Evolutionary conservation across 2,888 invertebrate species (phyloP), one percentile per base, ranked within the genome.

Genomic region (Drosophila maculinotata): DNA sequence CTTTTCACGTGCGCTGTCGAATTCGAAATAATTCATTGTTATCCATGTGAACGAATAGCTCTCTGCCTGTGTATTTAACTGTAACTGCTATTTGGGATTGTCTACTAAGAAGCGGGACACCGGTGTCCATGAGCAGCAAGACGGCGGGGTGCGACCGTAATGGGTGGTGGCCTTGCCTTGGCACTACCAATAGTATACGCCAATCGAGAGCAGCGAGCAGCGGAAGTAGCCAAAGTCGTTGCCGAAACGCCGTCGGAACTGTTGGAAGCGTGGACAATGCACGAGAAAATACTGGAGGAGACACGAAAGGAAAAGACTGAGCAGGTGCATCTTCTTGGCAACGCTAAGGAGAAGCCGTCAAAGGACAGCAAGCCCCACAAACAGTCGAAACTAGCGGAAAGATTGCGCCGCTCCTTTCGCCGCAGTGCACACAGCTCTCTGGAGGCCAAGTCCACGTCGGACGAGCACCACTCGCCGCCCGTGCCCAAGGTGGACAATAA

Each of bases 131-230:
- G 57, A 58, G 58, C 71, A 71, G 52, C 56, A 73, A 60, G 72
- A 69, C 52, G 73, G 64, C 49, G 72, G 66, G 65, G 65, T 68
- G 73, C 75, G 56, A 67, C 63, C 89, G 90, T 90, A 85, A 91
- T 91, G 91, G 91, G 90, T 85, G 90, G 90, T 79, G 89, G 90
- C 76, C 90, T 90, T 85, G 82, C 84, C 4, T 4, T 20, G 74
- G 87, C 88, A 77, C 87, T 88, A 70, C 87, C 89, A 72, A 78
- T 81, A 45, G 76, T 68, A 70, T 62, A 78, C 73, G 63, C 81
- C 73, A 71, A 64, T 41, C 59, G 49, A 42, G 62, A 67, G 15
- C 17, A 75, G 15, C 44, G 58, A 49, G 9, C 31, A 20, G 14
- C 41, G 26, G 47, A 60, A 54, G 26, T 60, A 58, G 44, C 15